Evolutionary conservation across 2,797 vertebrate genomes (phyloP).

Genomic region (Emydoidea blandingii): DNA sequence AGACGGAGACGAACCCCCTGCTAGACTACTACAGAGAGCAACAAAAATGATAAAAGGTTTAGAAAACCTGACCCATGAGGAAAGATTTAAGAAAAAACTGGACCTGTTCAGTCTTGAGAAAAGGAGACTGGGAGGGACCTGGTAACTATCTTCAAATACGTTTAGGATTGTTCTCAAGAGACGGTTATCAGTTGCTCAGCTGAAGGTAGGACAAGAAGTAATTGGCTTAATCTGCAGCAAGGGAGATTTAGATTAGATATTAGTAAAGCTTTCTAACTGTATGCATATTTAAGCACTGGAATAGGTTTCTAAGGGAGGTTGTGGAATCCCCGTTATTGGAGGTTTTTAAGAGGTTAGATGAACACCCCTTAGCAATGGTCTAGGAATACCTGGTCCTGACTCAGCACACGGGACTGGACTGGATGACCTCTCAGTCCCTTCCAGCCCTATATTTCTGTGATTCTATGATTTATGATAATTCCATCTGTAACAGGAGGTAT

Average conservation of each 20-base stretch:
- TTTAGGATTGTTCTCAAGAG: background rate
- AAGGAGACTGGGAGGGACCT: background rate
- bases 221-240: background rate
- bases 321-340: background rate
- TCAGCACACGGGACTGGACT: background rate
- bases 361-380: background rate
- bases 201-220: background rate
- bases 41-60: background rate
- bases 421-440: background rate
- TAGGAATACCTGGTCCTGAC: background rate
- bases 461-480: background rate
- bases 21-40: background rate
- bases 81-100: background rate
- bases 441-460: background rate
- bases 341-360: background rate
- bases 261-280: background rate
- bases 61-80: background rate
- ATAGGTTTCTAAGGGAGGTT: background rate
- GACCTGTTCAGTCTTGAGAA: background rate
- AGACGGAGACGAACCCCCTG: too few relatives aligned
- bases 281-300: background rate
- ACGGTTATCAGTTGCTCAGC: background rate
- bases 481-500: accelerated
- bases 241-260: background rate
- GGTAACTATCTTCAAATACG: background rate